Evolutionary conservation across 2,888 invertebrate genomes (phyloP).

Genomic region (Coelogynopora nodosa): DNA sequence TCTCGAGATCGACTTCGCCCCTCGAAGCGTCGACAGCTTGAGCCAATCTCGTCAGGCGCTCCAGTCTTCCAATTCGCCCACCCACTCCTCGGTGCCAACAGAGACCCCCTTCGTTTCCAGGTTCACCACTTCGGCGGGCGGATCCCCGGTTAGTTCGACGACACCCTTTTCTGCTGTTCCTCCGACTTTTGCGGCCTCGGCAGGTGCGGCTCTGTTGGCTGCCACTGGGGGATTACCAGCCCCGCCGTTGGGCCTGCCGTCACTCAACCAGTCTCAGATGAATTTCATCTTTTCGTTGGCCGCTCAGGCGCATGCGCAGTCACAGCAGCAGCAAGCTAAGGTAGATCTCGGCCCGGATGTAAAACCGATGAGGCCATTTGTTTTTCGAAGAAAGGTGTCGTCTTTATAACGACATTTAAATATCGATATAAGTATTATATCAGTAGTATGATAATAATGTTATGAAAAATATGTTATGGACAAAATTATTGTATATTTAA

Average conservation of each 20-base stretch:
- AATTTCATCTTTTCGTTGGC: not conserved
- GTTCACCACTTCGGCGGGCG: not conserved
- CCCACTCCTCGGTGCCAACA: not conserved
- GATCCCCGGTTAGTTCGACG: not conserved
- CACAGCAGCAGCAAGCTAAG: not conserved
- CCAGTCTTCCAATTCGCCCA: not conserved
- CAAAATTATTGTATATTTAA: too few species aligned
- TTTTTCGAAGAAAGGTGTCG: too few species aligned
- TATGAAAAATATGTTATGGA: too few species aligned
- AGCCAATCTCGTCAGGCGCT: not conserved
- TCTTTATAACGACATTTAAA: too few species aligned
- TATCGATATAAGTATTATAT: too few species aligned
- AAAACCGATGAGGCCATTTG: not conserved
- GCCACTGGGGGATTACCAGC: conserved; percentile 8
- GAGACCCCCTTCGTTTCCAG: not conserved
- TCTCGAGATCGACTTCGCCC: not conserved
- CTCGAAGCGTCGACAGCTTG: not conserved
- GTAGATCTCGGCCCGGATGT: not conserved
- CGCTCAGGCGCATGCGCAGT: not conserved
- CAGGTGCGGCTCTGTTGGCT: not conserved
- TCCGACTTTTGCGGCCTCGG: not conserved
- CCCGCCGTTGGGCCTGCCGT: conserved; percentile 37
- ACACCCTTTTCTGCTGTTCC: not conserved
- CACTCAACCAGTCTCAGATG: conserved; percentile 25
- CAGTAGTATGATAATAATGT: too few species aligned